Evolutionary conservation across 2,888 invertebrate species (phyloP), one percentile per base, ranked within the genome.

Genomic region (Polyommatus iphigenia): DNA sequence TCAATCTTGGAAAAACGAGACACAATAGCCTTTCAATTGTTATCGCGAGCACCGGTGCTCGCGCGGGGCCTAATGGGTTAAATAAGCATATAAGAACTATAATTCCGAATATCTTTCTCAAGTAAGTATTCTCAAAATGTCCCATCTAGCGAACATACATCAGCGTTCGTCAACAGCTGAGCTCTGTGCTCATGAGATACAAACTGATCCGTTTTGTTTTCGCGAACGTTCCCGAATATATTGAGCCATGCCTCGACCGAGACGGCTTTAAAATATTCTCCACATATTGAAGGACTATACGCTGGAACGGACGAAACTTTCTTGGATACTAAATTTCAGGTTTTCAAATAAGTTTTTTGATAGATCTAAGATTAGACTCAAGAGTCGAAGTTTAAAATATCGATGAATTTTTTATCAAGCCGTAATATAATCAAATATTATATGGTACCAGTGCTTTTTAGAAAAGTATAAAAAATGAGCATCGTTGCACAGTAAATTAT

Each of bases 171-270:
- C 78, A 76, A 80, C 81, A 83, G 84, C 85, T 83, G 80, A 78
- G 83, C 82, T 80, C 80, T 85, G 84, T 82, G 84, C 85, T 84
- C 83, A 79, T 82, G 82, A 85, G 87, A 88, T 88, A 87, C 87
- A 85, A 83, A 84, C 87, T 89, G 90, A 91, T 90, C 90, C 89
- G 86, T 90, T 91, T 90, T 88, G 89, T 90, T 88, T 87, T 84
- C 83, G 29, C 73, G 83, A 85, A 83, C 82, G 80, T 79, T 84
- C 84, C 81, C 81, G 80, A 82, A 82, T 83, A 85, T 82, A 83
- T 83, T 83, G 83, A 83, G 83, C 83, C 82, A 29, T 72, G 77
- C 78, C 57, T 78, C 62, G 76, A 77, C 79, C 81, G 80, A 81
- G 81, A 80, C 82, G 80, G 83, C 82, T 81, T 82, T 81, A 81